A percentile compares a stretch with the other conserved stretches of the same genome.
These are phyloP conservation scores for Geotrupes spiniger DNA, from an alignment of 2,888 invertebrate species.

Conservation along the genomic window DNA sequence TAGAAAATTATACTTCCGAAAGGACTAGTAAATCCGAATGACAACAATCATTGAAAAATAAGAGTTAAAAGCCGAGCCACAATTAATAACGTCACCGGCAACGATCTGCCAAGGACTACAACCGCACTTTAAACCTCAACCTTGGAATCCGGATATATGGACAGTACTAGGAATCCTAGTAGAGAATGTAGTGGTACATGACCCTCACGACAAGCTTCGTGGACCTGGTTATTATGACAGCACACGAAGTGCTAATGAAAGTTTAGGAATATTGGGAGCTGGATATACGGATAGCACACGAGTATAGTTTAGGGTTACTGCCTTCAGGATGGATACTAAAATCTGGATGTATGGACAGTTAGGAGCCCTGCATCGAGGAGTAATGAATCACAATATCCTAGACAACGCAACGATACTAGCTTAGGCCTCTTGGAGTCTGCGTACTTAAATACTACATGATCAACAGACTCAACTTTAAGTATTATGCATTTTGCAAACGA, in stretches of 20 bases:
- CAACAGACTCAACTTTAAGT: not conserved
- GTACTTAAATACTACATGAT: conserved; percentile 2
- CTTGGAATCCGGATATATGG: not conserved
- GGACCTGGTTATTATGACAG: conserved; percentile 6
- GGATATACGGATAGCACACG: conserved; percentile 5
- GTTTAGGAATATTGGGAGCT: conserved; percentile 5
- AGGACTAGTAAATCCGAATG: conserved; percentile 33
- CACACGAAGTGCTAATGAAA: not conserved
- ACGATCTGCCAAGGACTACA: too few species aligned
- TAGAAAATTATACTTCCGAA: conserved; percentile 33
- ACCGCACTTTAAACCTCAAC: too few species aligned
- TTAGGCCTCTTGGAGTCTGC: conserved; percentile 2
- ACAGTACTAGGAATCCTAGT: not conserved
- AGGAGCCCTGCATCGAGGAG: not conserved
- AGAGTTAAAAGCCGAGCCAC: conserved; percentile 25
- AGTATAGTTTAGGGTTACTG: not conserved
- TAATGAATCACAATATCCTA: not conserved
- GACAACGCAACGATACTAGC: not conserved
- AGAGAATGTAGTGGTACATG: not conserved
- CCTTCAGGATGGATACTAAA: not conserved
- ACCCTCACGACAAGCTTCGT: not conserved
- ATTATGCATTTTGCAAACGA: too few species aligned
- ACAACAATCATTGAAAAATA: conserved; percentile 37
- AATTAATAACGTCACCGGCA: conserved; percentile 30
- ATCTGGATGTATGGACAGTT: conserved; percentile 3